These are phyloP conservation scores for Tympanuchus pallidicinctus DNA, from an alignment of 2,113 vertebrate genomes.

Conservation along the genomic window DNA sequence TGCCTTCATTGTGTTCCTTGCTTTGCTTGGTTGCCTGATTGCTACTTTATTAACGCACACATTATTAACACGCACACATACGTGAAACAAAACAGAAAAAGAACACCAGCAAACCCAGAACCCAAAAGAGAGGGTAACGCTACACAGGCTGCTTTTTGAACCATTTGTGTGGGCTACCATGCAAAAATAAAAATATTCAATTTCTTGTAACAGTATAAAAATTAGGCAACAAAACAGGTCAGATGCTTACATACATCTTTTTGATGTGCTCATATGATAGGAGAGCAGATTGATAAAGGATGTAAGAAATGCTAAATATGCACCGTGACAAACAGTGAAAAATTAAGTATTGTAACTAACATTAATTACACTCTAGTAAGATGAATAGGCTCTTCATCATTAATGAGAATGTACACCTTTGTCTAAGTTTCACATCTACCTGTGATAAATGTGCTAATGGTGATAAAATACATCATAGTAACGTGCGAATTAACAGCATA, in stretches of 20 bases:
- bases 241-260: constrained; percentile 88
- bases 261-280: constrained; percentile 75
- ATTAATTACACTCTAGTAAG: constrained; percentile 84
- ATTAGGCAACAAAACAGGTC: constrained; percentile 45
- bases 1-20: not conserved
- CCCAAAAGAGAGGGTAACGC: not conserved
- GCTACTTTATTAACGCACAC: not conserved
- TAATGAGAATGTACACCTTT: constrained; percentile 93
- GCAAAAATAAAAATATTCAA: constrained; percentile 23
- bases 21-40: not conserved
- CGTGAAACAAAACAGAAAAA: not conserved
- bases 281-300: constrained; percentile 80
- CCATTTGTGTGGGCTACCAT: not conserved
- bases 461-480: constrained; percentile 87
- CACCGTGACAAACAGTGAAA: constrained; percentile 87
- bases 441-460: constrained; percentile 91
- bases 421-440: constrained; percentile 88
- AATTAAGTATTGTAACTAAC: constrained; percentile 85
- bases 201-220: constrained; percentile 56
- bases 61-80: not conserved
- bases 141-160: not conserved
- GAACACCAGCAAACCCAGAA: not conserved
- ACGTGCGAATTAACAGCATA: constrained; percentile 84
- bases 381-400: constrained; percentile 91
- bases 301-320: constrained; percentile 83